A percentile compares a stretch with the other conserved stretches of the same genome.
These are phyloP conservation scores for Contarinia nasturtii DNA, from an alignment of 1,140 invertebrate species.

Conservation along the genomic window DNA sequence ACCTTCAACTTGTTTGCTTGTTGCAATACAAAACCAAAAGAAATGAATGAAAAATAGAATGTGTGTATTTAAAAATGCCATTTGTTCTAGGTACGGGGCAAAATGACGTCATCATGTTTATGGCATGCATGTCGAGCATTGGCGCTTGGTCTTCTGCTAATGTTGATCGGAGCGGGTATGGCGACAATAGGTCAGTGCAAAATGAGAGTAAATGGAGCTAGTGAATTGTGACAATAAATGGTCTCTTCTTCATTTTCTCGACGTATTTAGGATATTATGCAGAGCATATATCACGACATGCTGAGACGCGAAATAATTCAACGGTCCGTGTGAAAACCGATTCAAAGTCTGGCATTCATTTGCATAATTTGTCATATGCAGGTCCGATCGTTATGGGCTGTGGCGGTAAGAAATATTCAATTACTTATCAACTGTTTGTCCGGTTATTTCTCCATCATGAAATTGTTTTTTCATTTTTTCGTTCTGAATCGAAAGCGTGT, in stretches of 20 bases:
- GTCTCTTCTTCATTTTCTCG: not conserved
- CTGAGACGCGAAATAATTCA: constrained; percentile 52
- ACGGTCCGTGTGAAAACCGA: constrained; percentile 62
- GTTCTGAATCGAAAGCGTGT: too few species aligned
- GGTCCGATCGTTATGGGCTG: constrained; percentile 86
- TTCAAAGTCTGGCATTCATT: constrained; percentile 57
- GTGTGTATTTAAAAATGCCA: not conserved
- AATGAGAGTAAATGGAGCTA: not conserved
- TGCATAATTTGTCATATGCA: constrained; percentile 79
- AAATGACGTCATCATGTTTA: constrained; percentile 68
- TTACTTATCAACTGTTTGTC: too few species aligned
- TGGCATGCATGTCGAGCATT: constrained; percentile 81
- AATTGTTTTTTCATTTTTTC: too few species aligned
- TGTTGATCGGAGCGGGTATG: constrained; percentile 73
- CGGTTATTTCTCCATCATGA: too few species aligned
- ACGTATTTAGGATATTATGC: constrained; percentile 56
- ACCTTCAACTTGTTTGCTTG: not conserved
- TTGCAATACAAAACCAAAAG: too few species aligned
- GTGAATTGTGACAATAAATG: not conserved
- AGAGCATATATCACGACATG: constrained; percentile 53
- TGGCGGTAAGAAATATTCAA: constrained; percentile 61
- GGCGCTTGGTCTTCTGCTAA: constrained; percentile 60
- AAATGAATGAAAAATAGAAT: too few species aligned
- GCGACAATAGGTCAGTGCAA: constrained; percentile 57
- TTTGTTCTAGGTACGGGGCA: constrained; percentile 34